Evolutionary conservation across 2,888 invertebrate genomes (phyloP).

Genomic region (Callinectes sapidus): DNA sequence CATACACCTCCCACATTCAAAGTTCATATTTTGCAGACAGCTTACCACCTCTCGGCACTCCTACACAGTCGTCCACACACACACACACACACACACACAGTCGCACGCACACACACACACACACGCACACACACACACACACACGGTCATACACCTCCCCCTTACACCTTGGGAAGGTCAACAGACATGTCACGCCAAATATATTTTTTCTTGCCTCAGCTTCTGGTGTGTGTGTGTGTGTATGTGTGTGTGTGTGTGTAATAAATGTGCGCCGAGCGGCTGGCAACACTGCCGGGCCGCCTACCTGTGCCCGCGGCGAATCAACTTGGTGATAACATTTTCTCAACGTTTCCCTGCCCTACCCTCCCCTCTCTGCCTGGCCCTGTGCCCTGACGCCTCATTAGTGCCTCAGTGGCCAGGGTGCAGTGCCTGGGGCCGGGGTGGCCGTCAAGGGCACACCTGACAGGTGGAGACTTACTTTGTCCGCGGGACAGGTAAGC

Average conservation of each 20-base stretch:
- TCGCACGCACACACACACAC: slow-evolving; percentile 46
- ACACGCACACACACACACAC: slow-evolving; percentile 8
- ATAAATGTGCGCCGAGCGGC: background rate
- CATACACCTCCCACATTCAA: background rate
- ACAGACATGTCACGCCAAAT: slow-evolving; percentile 5
- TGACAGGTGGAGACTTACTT: slow-evolving; percentile 33
- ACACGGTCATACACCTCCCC: slow-evolving; percentile 75
- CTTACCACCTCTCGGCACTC: slow-evolving; percentile 10
- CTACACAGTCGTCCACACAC: background rate
- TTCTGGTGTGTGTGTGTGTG: too few relatives aligned
- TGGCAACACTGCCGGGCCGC: slow-evolving; percentile 26
- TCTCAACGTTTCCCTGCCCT: slow-evolving; percentile 31
- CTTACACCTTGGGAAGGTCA: background rate
- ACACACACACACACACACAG: slow-evolving; percentile 26
- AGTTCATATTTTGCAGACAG: slow-evolving; percentile 75
- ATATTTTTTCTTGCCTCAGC: background rate
- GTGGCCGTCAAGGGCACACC: background rate
- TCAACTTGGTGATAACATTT: slow-evolving; percentile 33
- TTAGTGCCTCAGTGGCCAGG: background rate
- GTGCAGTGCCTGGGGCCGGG: background rate
- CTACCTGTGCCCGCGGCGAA: slow-evolving; percentile 34
- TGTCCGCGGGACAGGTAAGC: slow-evolving; percentile 24
- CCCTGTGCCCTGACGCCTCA: background rate
- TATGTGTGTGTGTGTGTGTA: too few relatives aligned
- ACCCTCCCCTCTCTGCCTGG: background rate